A percentile compares a stretch with the other conserved stretches of the same genome.
These are phyloP conservation scores for Eubasilissa regina DNA, from an alignment of 1,140 invertebrate genomes.

Conservation along the genomic window DNA sequence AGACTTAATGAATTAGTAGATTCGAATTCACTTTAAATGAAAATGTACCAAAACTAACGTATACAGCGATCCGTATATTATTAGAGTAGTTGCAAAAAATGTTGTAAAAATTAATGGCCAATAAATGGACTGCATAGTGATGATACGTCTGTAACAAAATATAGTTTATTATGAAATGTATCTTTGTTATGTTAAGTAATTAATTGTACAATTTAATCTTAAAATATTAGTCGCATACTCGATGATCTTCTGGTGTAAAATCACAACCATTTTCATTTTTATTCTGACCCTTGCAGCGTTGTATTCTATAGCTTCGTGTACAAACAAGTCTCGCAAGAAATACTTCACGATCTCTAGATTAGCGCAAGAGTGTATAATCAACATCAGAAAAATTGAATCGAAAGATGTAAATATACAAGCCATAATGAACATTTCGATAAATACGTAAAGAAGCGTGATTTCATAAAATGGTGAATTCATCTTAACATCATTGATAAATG, in stretches of 20 bases:
- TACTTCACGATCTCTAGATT: too few species aligned
- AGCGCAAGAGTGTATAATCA: not conserved
- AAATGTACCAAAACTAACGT: not conserved
- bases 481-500: not conserved
- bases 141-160: constrained; percentile 2
- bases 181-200: too few species aligned
- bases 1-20: not conserved
- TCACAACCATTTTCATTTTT: not conserved
- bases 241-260: constrained; percentile 6
- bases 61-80: constrained; percentile 9
- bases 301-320: not conserved
- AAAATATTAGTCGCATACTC: not conserved
- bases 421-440: not conserved
- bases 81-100: not conserved
- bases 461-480: not conserved
- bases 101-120: constrained; percentile 14
- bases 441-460: not conserved
- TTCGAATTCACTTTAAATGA: too few species aligned
- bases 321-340: not conserved
- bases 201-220: too few species aligned
- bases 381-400: not conserved
- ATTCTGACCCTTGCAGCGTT: not conserved
- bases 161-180: too few species aligned
- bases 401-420: not conserved
- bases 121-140: not conserved